Conservation (phyloP, 2,113 vertebrate species). For the Chrysochloris asiatica region DNA sequence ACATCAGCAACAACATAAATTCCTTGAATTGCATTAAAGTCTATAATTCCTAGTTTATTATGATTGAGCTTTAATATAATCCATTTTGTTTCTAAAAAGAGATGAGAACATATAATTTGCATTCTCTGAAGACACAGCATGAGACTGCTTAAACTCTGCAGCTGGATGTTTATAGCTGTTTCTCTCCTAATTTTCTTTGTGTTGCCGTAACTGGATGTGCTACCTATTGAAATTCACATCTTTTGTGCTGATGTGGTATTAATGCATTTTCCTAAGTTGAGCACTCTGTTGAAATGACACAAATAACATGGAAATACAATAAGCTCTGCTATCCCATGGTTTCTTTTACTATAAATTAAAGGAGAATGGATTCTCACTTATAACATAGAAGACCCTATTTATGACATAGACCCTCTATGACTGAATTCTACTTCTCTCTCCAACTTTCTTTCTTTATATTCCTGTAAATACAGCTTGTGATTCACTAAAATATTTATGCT, state of each 20-base stretch:
- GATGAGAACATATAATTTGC: slow-evolving; percentile 26
- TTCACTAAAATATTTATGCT: background rate
- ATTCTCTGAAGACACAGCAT: slow-evolving; percentile 56
- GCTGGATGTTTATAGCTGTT: slow-evolving; percentile 46
- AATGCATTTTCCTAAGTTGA: slow-evolving; percentile 54
- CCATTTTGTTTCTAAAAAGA: slow-evolving; percentile 34
- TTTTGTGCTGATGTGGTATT: slow-evolving; percentile 52
- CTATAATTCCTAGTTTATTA: slow-evolving; percentile 11
- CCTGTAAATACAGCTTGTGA: background rate
- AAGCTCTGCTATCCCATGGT: background rate
- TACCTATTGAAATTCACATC: slow-evolving; percentile 52
- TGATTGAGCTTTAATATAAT: background rate
- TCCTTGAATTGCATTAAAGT: background rate
- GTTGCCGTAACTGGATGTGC: slow-evolving; percentile 37
- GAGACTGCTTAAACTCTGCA: slow-evolving; percentile 14
- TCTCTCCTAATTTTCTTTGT: slow-evolving; percentile 50
- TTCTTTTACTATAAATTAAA: slow-evolving; percentile 22
- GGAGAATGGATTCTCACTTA: slow-evolving; percentile 4
- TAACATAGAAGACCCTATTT: no score
- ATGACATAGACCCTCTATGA: background rate
- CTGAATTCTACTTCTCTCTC: background rate
- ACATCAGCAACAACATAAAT: background rate
- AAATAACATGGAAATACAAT: slow-evolving; percentile 48
- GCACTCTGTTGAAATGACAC: background rate
- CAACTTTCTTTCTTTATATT: background rate